A percentile compares a stretch with the other conserved stretches of the same genome.
These are phyloP conservation scores for Teinopalpus imperialis DNA, from an alignment of 2,888 invertebrate species.

Conservation along the genomic window DNA sequence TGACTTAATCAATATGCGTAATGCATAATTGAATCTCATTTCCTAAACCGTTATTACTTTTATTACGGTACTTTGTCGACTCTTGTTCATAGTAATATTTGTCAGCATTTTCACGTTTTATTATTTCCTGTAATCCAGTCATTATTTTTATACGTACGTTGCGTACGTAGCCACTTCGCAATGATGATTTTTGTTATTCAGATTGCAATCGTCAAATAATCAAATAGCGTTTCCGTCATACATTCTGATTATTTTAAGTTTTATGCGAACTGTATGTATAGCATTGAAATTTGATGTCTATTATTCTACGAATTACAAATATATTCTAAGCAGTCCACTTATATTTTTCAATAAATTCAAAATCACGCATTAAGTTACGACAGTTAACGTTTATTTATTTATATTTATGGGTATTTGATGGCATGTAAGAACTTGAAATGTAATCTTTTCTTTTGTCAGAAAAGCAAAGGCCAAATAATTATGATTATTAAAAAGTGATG, in stretches of 20 bases:
- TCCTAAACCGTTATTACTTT: constrained; percentile 26
- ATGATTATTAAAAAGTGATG: no score
- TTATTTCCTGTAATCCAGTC: constrained; percentile 52
- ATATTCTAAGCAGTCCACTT: constrained; percentile 4
- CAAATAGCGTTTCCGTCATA: constrained; percentile 28
- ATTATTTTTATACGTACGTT: constrained; percentile 44
- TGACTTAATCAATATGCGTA: constrained; percentile 20
- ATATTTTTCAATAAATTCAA: no score
- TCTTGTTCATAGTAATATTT: constrained; percentile 35
- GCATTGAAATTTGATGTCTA: constrained; percentile 11
- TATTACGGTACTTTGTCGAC: constrained; percentile 27
- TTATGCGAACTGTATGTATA: constrained; percentile 7
- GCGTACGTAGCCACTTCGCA: constrained; percentile 35
- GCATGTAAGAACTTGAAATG: no score
- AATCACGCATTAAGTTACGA: no score
- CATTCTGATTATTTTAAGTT: constrained; percentile 25
- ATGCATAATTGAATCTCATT: constrained; percentile 10
- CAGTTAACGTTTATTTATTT: no score
- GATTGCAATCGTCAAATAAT: constrained; percentile 27
- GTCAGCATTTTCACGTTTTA: constrained; percentile 52
- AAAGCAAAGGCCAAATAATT: no score
- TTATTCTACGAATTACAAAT: constrained; percentile 10
- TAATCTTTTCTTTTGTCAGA: no score
- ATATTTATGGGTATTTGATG: no score
- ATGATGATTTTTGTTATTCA: constrained; percentile 37